Evolutionary conservation across 2,888 invertebrate species (phyloP).

Genomic region (Hofmannophila pseudospretella): DNA sequence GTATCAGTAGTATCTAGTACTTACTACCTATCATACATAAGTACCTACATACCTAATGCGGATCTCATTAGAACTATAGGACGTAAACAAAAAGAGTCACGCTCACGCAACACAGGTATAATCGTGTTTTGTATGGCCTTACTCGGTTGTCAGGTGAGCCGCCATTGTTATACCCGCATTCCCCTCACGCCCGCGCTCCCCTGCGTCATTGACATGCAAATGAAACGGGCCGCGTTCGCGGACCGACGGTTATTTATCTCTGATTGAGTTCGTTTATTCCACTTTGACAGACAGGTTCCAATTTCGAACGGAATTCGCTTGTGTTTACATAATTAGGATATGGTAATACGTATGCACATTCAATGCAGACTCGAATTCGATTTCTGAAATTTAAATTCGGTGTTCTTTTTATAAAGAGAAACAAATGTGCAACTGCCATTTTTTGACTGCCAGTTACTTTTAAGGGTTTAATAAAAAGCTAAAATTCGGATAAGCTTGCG

Average conservation of each 20-base stretch:
- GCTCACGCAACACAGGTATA: slow-evolving; percentile 10
- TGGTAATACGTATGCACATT: slow-evolving; percentile 32
- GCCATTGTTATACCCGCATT: slow-evolving; percentile 40
- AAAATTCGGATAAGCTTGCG: no score
- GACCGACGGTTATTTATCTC: slow-evolving; percentile 73
- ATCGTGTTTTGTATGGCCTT: slow-evolving; percentile 16
- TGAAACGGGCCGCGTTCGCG: slow-evolving; percentile 60
- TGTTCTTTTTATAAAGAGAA: no score
- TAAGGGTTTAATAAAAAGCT: no score
- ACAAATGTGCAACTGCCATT: no score
- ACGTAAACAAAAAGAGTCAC: slow-evolving; percentile 7
- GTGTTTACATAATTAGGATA: slow-evolving; percentile 54
- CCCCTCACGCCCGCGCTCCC: slow-evolving; percentile 22
- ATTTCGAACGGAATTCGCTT: slow-evolving; percentile 51
- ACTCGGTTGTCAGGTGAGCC: slow-evolving; percentile 50
- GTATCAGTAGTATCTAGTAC: no score
- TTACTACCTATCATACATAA: no score
- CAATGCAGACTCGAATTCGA: slow-evolving; percentile 11
- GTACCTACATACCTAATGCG: background rate
- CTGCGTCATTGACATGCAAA: slow-evolving; percentile 68
- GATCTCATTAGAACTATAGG: background rate
- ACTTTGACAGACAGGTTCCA: slow-evolving; percentile 68
- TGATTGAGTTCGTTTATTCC: slow-evolving; percentile 73
- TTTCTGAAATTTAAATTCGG: slow-evolving; percentile 12
- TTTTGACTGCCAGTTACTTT: no score